Conservation (phyloP, 2,888 invertebrate genomes). For the Eudemis profundana region DNA sequence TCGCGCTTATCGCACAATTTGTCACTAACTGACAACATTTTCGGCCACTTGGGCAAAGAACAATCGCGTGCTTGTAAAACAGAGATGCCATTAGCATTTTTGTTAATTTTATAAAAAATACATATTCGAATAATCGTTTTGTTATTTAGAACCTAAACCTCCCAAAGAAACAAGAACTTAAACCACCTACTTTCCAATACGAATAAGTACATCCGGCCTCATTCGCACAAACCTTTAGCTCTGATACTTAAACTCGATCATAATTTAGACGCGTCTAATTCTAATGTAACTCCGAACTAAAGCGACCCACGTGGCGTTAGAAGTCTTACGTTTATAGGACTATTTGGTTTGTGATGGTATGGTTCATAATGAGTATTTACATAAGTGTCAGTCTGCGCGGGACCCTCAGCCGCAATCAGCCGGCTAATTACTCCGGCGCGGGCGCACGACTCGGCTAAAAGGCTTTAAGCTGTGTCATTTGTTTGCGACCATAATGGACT, state of each 20-base stretch:
- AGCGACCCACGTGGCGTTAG: conserved; percentile 1
- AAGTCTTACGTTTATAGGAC: conserved; percentile 5
- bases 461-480: conserved; percentile 81
- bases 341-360: conserved; percentile 4
- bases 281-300: conserved; percentile 8
- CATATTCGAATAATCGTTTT: too few relatives aligned
- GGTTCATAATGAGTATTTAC: conserved; percentile 39
- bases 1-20: conserved; percentile 79
- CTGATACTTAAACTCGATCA: conserved; percentile 8
- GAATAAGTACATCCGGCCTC: conserved; percentile 2
- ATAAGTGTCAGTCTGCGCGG: conserved; percentile 41
- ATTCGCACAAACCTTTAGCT: conserved; percentile 22
- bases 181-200: conserved; percentile 1
- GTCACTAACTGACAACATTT: conserved; percentile 75
- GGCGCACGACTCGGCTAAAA: conserved; percentile 82
- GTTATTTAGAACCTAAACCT: neutral
- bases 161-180: neutral
- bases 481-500: conserved; percentile 79
- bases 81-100: too few relatives aligned
- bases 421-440: conserved; percentile 76
- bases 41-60: conserved; percentile 66
- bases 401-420: conserved; percentile 62
- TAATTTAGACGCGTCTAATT: conserved; percentile 21
- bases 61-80: conserved; percentile 46
- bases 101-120: too few relatives aligned